Evolutionary conservation across 2,797 vertebrate genomes (phyloP).

Genomic region (Danionella dracula): DNA sequence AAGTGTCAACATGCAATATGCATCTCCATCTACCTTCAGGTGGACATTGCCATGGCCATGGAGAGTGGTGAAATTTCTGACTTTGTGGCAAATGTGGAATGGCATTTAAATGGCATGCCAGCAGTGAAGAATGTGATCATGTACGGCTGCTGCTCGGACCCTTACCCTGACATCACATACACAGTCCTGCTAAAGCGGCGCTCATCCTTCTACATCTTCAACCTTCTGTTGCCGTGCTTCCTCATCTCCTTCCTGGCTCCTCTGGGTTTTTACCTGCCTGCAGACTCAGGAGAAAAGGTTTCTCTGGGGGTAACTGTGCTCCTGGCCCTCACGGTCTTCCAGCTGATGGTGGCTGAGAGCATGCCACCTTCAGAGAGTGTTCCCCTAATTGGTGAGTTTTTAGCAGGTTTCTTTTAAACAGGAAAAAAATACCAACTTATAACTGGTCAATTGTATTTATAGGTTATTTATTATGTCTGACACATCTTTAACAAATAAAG

Average conservation of each 20-base stretch:
- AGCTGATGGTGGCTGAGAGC: conserved; percentile 96
- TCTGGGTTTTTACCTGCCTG: conserved; percentile 92
- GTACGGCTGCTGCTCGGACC: conserved; percentile 95
- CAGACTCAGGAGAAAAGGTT: conserved; percentile 95
- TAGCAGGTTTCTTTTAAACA: too few species aligned
- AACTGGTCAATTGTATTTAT: too few species aligned
- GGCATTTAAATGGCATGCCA: conserved; percentile 96
- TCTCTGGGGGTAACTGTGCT: conserved; percentile 93
- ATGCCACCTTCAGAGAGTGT: conserved; percentile 97
- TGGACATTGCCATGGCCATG: conserved; percentile 85
- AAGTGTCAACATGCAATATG: too few species aligned
- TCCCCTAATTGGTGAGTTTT: conserved; percentile 87
- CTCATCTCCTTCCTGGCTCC: conserved; percentile 96
- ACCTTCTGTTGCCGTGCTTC: conserved; percentile 89
- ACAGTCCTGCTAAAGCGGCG: conserved; percentile 89
- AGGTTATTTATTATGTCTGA: too few species aligned
- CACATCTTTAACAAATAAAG: too few species aligned
- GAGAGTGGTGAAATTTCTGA: conserved; percentile 89
- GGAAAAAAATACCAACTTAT: too few species aligned
- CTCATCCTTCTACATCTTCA: conserved; percentile 95
- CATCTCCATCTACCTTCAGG: conserved; percentile 48
- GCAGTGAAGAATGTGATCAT: conserved; percentile 88
- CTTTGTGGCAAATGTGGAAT: conserved; percentile 95
- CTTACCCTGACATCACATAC: conserved; percentile 94
- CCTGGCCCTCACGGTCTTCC: conserved; percentile 93